phyloP scores from a whole-genome alignment of 2,797 vertebrate species.

The Ataeniobius toweri region DNA sequence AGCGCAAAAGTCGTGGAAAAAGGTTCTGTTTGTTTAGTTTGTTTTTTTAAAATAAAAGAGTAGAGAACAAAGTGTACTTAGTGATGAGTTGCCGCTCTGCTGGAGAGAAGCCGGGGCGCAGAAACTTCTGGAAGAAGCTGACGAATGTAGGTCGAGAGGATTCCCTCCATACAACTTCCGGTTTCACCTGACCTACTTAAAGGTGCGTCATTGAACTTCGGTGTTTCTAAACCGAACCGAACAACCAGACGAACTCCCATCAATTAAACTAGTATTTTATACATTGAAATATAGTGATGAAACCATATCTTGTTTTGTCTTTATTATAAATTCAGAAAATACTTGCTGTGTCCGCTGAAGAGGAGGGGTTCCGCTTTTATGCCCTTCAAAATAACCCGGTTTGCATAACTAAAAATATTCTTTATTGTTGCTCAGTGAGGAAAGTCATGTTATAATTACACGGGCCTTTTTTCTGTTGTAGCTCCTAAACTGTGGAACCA shows the following conservation, averaged over 20 bases:
- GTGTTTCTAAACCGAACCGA: background rate
- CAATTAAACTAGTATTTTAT: accelerated
- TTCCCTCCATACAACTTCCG: conserved; percentile 46
- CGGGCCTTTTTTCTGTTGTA: too few species aligned
- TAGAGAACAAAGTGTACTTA: background rate
- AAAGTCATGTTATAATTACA: too few species aligned
- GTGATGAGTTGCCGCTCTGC: background rate
- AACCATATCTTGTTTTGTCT: background rate
- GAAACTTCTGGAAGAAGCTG: conserved; percentile 80
- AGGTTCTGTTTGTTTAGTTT: background rate
- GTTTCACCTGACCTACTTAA: conserved; percentile 17
- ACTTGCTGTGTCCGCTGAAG: background rate
- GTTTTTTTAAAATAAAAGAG: background rate
- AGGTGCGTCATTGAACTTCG: background rate
- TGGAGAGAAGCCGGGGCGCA: conserved; percentile 2
- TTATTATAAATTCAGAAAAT: background rate
- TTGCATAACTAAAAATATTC: background rate
- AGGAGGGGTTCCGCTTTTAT: background rate
- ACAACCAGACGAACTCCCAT: background rate
- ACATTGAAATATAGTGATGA: background rate
- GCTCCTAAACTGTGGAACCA: too few species aligned
- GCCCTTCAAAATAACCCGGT: conserved; percentile 1
- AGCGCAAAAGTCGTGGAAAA: background rate
- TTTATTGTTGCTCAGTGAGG: too few species aligned
- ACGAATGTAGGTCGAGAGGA: conserved; percentile 54